Conservation (phyloP, 2,113 vertebrate species). For the Gulo gulo region DNA sequence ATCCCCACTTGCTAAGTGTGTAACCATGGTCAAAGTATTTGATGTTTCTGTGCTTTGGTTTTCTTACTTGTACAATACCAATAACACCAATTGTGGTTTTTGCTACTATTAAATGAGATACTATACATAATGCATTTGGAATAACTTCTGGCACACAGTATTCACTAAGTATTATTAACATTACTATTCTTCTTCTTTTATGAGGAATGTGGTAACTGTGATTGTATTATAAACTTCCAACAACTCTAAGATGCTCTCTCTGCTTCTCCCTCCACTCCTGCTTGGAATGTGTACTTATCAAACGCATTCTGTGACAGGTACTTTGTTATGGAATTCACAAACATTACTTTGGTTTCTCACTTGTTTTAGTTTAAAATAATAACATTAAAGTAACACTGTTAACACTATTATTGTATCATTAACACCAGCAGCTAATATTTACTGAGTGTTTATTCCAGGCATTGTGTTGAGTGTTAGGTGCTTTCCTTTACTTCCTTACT, state of each 20-base stretch:
- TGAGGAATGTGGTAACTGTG: neutral
- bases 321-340: neutral
- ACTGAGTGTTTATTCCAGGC: neutral
- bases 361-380: neutral
- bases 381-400: neutral
- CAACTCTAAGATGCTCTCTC: neutral
- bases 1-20: neutral
- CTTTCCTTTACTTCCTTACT: neutral
- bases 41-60: neutral
- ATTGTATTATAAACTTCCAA: neutral
- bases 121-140: neutral
- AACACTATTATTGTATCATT: neutral
- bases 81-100: neutral
- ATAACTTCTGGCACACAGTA: neutral
- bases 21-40: neutral
- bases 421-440: neutral
- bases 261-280: too few species aligned
- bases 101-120: neutral
- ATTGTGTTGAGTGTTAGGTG: neutral
- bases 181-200: neutral
- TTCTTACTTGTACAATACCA: neutral
- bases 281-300: neutral
- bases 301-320: neutral
- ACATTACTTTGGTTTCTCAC: neutral
- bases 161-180: neutral